A percentile compares a stretch with the other conserved stretches of the same genome.
phyloP scores from a whole-genome alignment of 2,888 invertebrate species.

The Chrysomela aeneicollis region DNA sequence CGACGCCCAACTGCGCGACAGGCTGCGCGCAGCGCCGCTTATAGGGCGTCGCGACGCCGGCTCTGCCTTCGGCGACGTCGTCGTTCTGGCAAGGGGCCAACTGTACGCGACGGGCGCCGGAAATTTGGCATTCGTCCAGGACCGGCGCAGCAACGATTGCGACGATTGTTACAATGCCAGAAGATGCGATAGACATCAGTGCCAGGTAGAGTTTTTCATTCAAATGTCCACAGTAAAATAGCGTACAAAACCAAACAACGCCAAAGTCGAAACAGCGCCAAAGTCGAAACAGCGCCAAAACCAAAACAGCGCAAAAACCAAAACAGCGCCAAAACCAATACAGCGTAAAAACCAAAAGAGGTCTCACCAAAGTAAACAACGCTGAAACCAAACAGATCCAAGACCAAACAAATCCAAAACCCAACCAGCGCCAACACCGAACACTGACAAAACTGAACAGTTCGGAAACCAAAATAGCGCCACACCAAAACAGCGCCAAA shows the following conservation, averaged over 20 bases:
- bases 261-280: no score
- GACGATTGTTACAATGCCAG: constrained; percentile 60
- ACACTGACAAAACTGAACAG: no score
- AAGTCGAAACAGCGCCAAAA: background rate
- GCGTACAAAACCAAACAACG: background rate
- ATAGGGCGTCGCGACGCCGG: constrained; percentile 57
- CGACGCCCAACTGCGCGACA: constrained; percentile 60
- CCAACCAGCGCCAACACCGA: no score
- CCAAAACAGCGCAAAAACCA: background rate
- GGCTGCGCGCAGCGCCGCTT: constrained; percentile 48
- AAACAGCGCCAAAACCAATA: no score
- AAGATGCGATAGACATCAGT: constrained; percentile 36
- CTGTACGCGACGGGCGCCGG: constrained; percentile 64
- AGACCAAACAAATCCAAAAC: no score
- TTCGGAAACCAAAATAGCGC: no score
- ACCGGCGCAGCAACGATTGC: constrained; percentile 59
- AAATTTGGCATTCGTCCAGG: constrained; percentile 65
- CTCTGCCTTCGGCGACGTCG: constrained; percentile 70
- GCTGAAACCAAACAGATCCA: no score
- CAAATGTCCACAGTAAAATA: background rate
- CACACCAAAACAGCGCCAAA: no score
- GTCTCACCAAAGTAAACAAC: no score
- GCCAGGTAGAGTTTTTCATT: constrained; percentile 30
- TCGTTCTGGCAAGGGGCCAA: constrained; percentile 71
- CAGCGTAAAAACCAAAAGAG: no score